Evolutionary conservation across 2,113 vertebrate genomes (phyloP).

Genomic region (Oreochromis aureus): DNA sequence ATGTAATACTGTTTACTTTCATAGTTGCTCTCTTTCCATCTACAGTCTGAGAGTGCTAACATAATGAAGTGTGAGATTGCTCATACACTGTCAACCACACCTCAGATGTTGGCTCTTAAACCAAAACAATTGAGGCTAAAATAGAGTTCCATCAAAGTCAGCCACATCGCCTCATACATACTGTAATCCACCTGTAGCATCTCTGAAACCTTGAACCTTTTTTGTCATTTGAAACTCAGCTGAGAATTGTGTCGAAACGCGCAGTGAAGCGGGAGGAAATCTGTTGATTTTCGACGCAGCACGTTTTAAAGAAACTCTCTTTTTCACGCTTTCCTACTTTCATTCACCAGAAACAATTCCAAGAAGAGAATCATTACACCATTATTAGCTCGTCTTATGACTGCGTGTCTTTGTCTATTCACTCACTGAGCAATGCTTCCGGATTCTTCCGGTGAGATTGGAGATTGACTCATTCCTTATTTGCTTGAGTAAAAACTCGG

Average conservation of each 20-base stretch:
- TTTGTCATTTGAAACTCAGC: not conserved
- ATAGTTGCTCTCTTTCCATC: not conserved
- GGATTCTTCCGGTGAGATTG: not conserved
- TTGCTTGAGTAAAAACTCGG: not conserved
- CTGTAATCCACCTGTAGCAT: not conserved
- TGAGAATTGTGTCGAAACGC: not conserved
- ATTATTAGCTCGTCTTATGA: not conserved
- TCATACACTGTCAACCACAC: not conserved
- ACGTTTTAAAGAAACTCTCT: not conserved
- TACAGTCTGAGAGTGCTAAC: not conserved
- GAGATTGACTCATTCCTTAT: conserved; percentile 2
- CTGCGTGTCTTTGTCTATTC: not conserved
- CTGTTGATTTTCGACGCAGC: accelerated
- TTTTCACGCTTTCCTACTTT: not conserved
- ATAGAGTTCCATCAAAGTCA: not conserved
- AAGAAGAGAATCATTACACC: not conserved
- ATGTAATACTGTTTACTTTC: not conserved
- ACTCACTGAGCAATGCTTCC: not conserved
- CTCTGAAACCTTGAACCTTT: not conserved
- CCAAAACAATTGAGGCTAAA: not conserved
- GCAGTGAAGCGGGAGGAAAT: not conserved
- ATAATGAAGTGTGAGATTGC: not conserved
- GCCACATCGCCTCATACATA: not conserved
- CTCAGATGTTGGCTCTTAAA: not conserved
- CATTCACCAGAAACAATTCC: not conserved